These are phyloP conservation scores for Eupleurogrammus muticus DNA, from an alignment of 2,797 vertebrate species.

Conservation along the genomic window DNA sequence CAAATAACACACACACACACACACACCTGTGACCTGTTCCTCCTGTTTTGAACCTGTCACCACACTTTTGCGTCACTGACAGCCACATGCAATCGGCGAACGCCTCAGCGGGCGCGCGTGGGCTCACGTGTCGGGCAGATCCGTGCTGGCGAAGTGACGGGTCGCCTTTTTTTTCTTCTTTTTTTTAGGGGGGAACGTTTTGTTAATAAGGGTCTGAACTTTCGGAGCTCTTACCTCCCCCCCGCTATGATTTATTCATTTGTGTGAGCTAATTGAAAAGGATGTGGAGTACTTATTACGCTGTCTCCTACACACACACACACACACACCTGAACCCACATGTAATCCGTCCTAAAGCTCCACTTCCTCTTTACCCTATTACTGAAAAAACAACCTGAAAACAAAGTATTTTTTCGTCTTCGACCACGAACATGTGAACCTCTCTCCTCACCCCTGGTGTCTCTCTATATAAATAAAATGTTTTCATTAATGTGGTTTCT, in stretches of 20 bases:
- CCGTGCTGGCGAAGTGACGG: not conserved
- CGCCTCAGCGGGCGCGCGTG: slow-evolving; percentile 6
- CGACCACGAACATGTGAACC: slow-evolving; percentile 30
- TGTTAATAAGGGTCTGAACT: slow-evolving; percentile 21
- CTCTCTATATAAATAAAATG: slow-evolving; percentile 23
- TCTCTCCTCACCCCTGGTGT: not conserved
- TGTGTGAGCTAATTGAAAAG: slow-evolving; percentile 11
- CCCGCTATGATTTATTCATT: slow-evolving; percentile 10
- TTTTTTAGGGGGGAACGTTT: not conserved
- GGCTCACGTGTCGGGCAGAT: slow-evolving; percentile 10
- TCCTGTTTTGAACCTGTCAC: slow-evolving; percentile 55
- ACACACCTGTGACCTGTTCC: slow-evolving; percentile 39
- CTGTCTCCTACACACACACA: not conserved
- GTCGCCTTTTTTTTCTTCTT: no score
- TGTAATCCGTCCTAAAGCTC: slow-evolving; percentile 6
- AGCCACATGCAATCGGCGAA: slow-evolving; percentile 34
- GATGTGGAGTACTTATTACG: not conserved
- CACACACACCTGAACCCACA: not conserved
- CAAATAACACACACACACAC: slow-evolving; percentile 1
- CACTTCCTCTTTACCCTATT: slow-evolving; percentile 5
- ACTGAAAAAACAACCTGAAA: slow-evolving; percentile 18
- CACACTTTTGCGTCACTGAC: slow-evolving; percentile 24
- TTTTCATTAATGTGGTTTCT: slow-evolving; percentile 55
- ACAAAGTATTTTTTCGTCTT: slow-evolving; percentile 32
- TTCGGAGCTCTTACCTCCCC: not conserved